Percentiles rank a stretch among this genome's conserved stretches.
These are phyloP conservation scores for Monodelphis domestica DNA, from an alignment of 2,797 vertebrate species.

Conservation along the genomic window DNA sequence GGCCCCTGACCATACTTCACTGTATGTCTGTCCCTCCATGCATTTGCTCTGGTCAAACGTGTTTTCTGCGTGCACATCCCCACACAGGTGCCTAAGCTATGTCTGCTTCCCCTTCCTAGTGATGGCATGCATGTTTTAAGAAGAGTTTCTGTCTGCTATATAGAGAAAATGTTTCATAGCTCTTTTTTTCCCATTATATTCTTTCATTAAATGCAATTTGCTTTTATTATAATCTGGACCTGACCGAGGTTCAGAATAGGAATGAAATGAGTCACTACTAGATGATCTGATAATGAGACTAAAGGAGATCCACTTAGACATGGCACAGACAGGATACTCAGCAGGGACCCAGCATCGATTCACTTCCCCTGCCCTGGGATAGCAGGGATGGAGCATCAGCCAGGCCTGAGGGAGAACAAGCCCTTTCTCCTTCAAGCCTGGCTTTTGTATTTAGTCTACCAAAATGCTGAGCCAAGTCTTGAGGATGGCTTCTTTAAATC, in stretches of 20 bases:
- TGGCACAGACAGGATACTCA: neutral
- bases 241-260: neutral
- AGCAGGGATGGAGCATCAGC: neutral
- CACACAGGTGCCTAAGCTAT: neutral
- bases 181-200: neutral
- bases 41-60: neutral
- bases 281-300: neutral
- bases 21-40: neutral
- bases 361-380: neutral
- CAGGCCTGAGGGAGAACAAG: neutral
- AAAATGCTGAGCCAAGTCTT: neutral
- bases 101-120: neutral
- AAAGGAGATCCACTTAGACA: neutral
- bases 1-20: no score
- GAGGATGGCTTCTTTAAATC: no score
- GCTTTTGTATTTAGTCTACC: neutral
- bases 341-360: neutral
- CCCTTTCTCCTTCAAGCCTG: neutral
- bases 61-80: no score
- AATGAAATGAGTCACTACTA: neutral
- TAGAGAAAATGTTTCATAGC: neutral
- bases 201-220: neutral
- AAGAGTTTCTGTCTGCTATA: neutral
- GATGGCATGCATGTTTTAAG: neutral
- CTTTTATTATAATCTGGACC: neutral